Percentiles rank a stretch among this genome's conserved stretches.
Conservation (phyloP, 1,140 invertebrate species). For the Arctopsyche grandis region DNA sequence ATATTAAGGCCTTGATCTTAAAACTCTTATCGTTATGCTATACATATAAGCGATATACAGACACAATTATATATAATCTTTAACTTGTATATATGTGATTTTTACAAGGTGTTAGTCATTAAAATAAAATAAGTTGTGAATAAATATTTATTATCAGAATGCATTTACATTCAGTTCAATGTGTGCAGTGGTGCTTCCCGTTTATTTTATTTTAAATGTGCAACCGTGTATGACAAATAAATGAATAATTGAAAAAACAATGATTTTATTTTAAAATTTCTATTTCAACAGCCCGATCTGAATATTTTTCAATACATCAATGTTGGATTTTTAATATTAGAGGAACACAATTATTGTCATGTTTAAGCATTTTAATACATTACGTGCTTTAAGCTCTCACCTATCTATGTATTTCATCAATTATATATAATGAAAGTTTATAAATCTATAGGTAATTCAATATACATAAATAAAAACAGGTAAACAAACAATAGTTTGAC, state of each 20-base stretch:
- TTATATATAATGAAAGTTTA: too few relatives aligned
- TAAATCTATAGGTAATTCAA: too few relatives aligned
- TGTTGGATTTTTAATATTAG: too few relatives aligned
- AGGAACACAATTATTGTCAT: too few relatives aligned
- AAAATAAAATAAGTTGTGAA: not conserved
- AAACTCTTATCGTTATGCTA: not conserved
- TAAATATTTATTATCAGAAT: not conserved
- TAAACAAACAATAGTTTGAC: too few relatives aligned
- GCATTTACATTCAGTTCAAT: not conserved
- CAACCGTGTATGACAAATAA: not conserved
- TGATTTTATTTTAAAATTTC: too few relatives aligned
- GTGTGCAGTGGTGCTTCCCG: not conserved
- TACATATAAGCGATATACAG: not conserved
- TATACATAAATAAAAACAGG: too few relatives aligned
- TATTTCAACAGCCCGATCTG: too few relatives aligned
- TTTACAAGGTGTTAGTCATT: constrained; percentile 5
- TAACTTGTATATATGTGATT: constrained; percentile 12
- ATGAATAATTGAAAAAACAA: not conserved
- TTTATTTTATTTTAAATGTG: not conserved
- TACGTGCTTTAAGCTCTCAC: too few relatives aligned
- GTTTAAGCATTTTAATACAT: too few relatives aligned
- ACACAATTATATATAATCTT: constrained; percentile 11
- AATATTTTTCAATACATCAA: too few relatives aligned
- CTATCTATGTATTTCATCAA: too few relatives aligned
- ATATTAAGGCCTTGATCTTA: constrained; percentile 67